phyloP scores from a whole-genome alignment of 1,140 invertebrate species.

The Monomorium pharaonis region DNA sequence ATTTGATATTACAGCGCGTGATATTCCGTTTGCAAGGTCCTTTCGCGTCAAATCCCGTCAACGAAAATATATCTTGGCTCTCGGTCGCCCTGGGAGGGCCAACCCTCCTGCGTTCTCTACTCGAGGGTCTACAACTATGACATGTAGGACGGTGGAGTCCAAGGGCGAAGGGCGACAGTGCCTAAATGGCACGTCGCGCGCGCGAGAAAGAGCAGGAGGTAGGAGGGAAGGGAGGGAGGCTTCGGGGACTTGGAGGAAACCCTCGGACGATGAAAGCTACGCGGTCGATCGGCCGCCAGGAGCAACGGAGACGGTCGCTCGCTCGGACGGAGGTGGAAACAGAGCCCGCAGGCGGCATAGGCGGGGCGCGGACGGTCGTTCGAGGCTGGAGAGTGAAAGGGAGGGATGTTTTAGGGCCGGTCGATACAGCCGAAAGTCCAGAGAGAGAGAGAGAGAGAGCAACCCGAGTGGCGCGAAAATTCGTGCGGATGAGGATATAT shows the following conservation, averaged over 20 bases:
- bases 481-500: conserved; percentile 65
- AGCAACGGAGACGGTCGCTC: conserved; percentile 54
- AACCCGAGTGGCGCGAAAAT: conserved; percentile 71
- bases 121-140: background rate
- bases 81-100: too few relatives aligned
- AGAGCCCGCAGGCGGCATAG: conserved; percentile 20
- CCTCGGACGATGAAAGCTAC: conserved; percentile 26
- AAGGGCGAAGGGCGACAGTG: background rate
- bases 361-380: conserved; percentile 25
- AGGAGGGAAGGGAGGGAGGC: background rate
- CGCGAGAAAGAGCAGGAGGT: background rate
- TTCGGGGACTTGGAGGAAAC: conserved; percentile 20
- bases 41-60: background rate
- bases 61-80: conserved; percentile 3
- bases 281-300: conserved; percentile 46
- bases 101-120: background rate
- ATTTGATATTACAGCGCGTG: conserved; percentile 13
- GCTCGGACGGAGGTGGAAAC: conserved; percentile 53
- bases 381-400: conserved; percentile 55
- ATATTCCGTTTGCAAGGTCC: conserved; percentile 4
- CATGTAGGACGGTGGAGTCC: background rate
- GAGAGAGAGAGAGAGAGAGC: conserved; percentile 74
- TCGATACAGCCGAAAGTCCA: conserved; percentile 82
- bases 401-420: conserved; percentile 71
- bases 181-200: conserved; percentile 31